phyloP scores from a whole-genome alignment of 2,888 invertebrate genomes.

The Drosophila parthenogenetica region DNA sequence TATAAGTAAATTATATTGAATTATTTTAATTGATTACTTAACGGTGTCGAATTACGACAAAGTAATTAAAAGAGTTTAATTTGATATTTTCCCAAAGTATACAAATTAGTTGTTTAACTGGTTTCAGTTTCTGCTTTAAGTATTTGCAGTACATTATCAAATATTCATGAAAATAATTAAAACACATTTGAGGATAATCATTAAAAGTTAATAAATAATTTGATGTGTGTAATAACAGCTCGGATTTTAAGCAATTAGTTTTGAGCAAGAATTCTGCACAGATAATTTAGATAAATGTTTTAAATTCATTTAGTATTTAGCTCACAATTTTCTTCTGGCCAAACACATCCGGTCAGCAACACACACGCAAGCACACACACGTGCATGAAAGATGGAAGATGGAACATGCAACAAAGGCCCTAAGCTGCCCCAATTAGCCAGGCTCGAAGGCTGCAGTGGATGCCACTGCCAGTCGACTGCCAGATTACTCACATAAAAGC shows the following conservation, averaged over 20 bases:
- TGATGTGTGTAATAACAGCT: constrained; percentile 12
- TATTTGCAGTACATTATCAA: neutral
- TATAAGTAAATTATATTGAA: no score
- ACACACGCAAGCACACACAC: constrained; percentile 6
- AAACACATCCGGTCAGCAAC: constrained; percentile 45
- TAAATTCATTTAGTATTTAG: constrained; percentile 58
- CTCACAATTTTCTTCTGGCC: constrained; percentile 48
- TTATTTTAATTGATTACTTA: no score
- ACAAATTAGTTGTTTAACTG: no score
- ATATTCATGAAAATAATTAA: constrained; percentile 1
- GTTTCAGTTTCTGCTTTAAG: neutral
- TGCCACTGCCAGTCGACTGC: constrained; percentile 44
- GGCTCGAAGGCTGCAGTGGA: constrained; percentile 37
- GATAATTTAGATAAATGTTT: constrained; percentile 58
- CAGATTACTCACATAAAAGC: constrained; percentile 40
- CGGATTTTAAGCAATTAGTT: constrained; percentile 33
- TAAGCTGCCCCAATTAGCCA: constrained; percentile 72
- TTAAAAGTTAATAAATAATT: constrained; percentile 18
- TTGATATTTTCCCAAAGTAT: no score
- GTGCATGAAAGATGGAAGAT: neutral
- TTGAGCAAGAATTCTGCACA: constrained; percentile 22
- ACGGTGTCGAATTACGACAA: no score
- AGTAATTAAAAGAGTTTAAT: neutral
- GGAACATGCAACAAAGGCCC: constrained; percentile 20
- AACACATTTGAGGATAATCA: neutral